These are phyloP conservation scores for Mythimna vitellina DNA, from an alignment of 2,888 invertebrate genomes.

Conservation along the genomic window DNA sequence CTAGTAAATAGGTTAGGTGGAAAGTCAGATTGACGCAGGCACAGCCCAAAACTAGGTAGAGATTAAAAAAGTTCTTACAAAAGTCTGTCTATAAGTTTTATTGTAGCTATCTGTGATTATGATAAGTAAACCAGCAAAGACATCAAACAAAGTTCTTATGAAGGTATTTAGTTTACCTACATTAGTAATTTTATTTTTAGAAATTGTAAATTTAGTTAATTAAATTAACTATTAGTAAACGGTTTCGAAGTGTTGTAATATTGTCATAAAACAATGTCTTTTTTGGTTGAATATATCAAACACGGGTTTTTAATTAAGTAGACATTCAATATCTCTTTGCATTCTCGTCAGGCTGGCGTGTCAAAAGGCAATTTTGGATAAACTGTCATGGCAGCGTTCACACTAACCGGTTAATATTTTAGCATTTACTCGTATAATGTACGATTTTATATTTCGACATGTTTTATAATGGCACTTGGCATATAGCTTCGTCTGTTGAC, in stretches of 20 bases:
- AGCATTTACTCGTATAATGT: conserved; percentile 43
- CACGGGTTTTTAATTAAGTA: conserved; percentile 5
- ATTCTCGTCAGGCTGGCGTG: conserved; percentile 48
- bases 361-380: conserved; percentile 49
- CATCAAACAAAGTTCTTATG: not conserved
- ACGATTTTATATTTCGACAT: conserved; percentile 50
- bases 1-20: conserved; percentile 70
- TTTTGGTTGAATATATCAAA: not conserved
- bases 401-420: conserved; percentile 63
- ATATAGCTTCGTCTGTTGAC: conserved; percentile 26
- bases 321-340: conserved; percentile 21
- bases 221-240: not conserved
- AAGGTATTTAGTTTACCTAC: not conserved
- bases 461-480: conserved; percentile 26
- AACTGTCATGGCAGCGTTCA: conserved; percentile 53
- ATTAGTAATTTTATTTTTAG: not conserved
- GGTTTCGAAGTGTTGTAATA: not conserved
- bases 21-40: conserved; percentile 53
- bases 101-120: conserved; percentile 23
- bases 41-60: conserved; percentile 35
- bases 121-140: not conserved
- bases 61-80: conserved; percentile 48
- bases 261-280: not conserved
- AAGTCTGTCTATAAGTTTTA: conserved; percentile 26
- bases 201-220: not conserved